Conservation (phyloP, 2,113 vertebrate genomes). For the Podarcis cretensis region DNA sequence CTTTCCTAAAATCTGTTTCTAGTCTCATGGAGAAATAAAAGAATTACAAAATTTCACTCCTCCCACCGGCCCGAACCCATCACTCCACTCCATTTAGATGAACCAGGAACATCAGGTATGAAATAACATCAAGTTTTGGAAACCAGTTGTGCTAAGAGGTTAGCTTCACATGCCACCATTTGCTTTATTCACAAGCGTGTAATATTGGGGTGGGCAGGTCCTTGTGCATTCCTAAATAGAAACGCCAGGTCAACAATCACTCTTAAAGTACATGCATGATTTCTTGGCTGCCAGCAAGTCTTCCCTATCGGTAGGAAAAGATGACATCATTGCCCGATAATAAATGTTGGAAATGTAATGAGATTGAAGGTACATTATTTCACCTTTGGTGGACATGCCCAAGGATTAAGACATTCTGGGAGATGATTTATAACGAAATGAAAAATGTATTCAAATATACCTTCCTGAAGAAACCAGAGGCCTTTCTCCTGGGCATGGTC, state of each 20-base stretch:
- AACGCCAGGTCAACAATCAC: conserved; percentile 41
- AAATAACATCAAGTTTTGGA: conserved; percentile 10
- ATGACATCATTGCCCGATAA: no score
- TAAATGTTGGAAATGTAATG: no score
- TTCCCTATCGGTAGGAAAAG: conserved; percentile 53
- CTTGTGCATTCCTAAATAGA: conserved; percentile 37
- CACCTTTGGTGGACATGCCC: no score
- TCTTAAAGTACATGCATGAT: conserved; percentile 48
- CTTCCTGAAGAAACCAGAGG: no score
- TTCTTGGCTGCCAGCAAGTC: conserved; percentile 42
- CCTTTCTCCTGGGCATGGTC: no score
- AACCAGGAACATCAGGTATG: neutral
- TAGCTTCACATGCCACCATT: conserved; percentile 20
- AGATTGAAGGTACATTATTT: no score
- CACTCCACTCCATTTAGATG: neutral
- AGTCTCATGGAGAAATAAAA: neutral
- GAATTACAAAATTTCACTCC: conserved; percentile 12
- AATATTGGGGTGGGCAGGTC: conserved; percentile 37
- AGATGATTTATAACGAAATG: no score
- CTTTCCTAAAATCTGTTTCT: conserved; percentile 5
- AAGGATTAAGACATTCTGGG: no score
- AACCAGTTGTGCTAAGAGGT: neutral
- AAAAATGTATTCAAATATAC: no score
- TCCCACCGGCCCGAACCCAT: neutral
- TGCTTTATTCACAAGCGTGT: neutral